phyloP scores from a whole-genome alignment of 2,888 invertebrate species.

The Phaedon cochleariae region DNA sequence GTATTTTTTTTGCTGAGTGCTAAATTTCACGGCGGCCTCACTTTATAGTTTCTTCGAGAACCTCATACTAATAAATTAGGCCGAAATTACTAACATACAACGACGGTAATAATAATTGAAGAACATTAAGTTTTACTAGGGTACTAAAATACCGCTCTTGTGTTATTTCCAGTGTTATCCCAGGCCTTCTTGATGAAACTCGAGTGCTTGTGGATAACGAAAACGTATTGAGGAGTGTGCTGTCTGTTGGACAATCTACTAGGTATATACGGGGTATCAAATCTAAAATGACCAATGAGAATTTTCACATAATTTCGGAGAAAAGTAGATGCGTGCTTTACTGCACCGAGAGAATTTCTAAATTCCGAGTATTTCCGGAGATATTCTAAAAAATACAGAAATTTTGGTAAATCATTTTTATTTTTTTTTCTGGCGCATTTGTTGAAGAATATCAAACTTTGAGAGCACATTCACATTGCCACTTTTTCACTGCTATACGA shows the following conservation, averaged over 20 bases:
- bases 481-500: too few relatives aligned
- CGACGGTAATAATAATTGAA: conserved; percentile 21
- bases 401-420: too few relatives aligned
- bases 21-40: background rate
- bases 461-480: too few relatives aligned
- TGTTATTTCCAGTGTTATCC: conserved; percentile 22
- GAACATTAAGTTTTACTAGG: conserved; percentile 29
- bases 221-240: too few relatives aligned
- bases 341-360: too few relatives aligned
- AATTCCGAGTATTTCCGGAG: too few relatives aligned
- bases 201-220: conserved; percentile 22
- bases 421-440: too few relatives aligned
- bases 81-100: conserved; percentile 11
- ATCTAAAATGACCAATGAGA: background rate
- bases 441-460: too few relatives aligned
- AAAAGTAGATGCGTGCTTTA: too few relatives aligned
- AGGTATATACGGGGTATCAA: background rate
- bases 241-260: background rate
- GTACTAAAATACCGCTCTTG: conserved; percentile 29
- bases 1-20: background rate
- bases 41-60: conserved; percentile 7
- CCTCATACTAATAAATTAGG: conserved; percentile 23
- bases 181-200: conserved; percentile 23
- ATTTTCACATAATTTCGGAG: too few relatives aligned
- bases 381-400: too few relatives aligned